These are phyloP conservation scores for Erebia aethiops DNA, from an alignment of 2,888 invertebrate species.

Conservation along the genomic window DNA sequence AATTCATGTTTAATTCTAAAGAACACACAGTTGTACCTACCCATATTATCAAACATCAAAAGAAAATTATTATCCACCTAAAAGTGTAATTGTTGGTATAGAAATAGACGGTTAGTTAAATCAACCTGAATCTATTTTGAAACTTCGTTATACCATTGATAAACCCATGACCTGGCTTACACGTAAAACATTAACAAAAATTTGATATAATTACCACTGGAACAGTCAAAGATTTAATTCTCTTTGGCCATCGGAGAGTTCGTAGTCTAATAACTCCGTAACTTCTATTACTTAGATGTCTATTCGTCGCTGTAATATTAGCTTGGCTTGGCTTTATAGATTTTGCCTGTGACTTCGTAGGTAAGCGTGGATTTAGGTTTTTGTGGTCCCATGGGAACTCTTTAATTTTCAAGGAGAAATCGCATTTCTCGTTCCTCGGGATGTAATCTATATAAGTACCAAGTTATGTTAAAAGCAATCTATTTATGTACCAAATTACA, in stretches of 20 bases:
- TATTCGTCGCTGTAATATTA: neutral
- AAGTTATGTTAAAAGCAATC: too few relatives aligned
- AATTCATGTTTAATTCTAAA: too few relatives aligned
- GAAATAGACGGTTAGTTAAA: neutral
- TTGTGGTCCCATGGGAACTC: too few relatives aligned
- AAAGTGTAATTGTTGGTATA: constrained; percentile 3
- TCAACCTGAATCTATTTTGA: neutral
- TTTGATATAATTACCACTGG: constrained; percentile 5
- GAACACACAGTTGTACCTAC: neutral
- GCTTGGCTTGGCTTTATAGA: too few relatives aligned
- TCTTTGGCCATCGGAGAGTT: too few relatives aligned
- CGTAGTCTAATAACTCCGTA: too few relatives aligned
- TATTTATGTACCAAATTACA: too few relatives aligned
- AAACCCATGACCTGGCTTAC: neutral
- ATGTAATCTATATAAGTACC: too few relatives aligned
- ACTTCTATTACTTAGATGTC: neutral
- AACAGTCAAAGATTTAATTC: neutral
- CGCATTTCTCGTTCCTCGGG: too few relatives aligned
- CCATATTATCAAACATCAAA: constrained; percentile 2
- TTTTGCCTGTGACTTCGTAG: too few relatives aligned
- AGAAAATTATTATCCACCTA: constrained; percentile 6
- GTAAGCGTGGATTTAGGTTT: too few relatives aligned
- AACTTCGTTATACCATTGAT: neutral
- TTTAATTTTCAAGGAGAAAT: too few relatives aligned
- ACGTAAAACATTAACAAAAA: neutral